Conservation (phyloP, 2,797 vertebrate species). For the Sebastes kiyomatsui region DNA sequence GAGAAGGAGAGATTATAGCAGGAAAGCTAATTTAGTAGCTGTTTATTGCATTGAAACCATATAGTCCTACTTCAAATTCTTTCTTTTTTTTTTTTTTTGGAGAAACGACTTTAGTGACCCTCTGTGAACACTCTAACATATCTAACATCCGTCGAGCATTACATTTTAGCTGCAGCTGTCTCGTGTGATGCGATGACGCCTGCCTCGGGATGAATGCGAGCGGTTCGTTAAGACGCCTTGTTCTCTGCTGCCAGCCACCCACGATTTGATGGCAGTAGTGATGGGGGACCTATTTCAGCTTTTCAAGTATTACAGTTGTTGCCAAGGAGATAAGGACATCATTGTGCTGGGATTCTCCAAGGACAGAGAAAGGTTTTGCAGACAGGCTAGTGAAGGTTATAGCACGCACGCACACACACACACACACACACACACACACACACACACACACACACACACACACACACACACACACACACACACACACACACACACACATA, state of each 20-base stretch:
- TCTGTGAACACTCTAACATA: constrained; percentile 17
- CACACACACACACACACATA: constrained; percentile 3
- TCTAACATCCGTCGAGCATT: constrained; percentile 18
- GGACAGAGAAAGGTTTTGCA: constrained; percentile 75
- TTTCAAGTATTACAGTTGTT: constrained; percentile 82
- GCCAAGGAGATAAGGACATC: constrained; percentile 82
- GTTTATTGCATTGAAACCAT: constrained; percentile 8
- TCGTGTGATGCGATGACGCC: constrained; percentile 29
- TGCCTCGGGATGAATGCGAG: constrained; percentile 48
- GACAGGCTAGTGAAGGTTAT: constrained; percentile 75
- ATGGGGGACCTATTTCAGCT: constrained; percentile 78
- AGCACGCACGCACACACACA: constrained; percentile 15
- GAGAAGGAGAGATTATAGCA: background rate
- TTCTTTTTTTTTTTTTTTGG: background rate
- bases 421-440: background rate
- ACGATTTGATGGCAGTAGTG: constrained; percentile 77
- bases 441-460: constrained; percentile 5
- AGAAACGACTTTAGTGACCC: constrained; percentile 3
- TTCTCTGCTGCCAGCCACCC: constrained; percentile 68
- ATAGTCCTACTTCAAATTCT: background rate
- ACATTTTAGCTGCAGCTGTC: constrained; percentile 30
- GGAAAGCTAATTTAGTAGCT: constrained; percentile 4
- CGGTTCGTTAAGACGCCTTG: constrained; percentile 69
- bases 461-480: background rate
- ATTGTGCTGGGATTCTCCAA: constrained; percentile 80